Conservation (phyloP, 2,888 invertebrate species). For the Portevinia maculata region DNA sequence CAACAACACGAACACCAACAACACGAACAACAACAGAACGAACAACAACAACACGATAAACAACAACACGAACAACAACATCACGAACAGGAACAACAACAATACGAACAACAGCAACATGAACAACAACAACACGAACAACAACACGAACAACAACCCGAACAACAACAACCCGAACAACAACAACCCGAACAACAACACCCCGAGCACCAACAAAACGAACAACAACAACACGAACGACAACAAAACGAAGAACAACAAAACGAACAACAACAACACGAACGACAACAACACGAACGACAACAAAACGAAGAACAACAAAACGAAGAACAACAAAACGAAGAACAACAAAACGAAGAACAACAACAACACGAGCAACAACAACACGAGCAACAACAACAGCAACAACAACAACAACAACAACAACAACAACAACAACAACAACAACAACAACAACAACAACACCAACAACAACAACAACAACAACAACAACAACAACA, state of each 20-base stretch:
- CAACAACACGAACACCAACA: slow-evolving; percentile 15
- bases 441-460: too few species aligned
- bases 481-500: too few species aligned
- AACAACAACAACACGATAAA: slow-evolving; percentile 17
- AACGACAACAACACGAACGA: neutral
- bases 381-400: slow-evolving; percentile 52
- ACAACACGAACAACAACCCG: too few species aligned
- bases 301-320: neutral
- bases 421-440: slow-evolving; percentile 54
- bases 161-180: neutral
- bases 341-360: neutral
- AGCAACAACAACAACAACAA: neutral
- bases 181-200: neutral
- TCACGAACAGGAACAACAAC: slow-evolving; percentile 15
- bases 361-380: slow-evolving; percentile 72
- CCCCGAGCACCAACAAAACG: too few species aligned
- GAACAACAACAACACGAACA: slow-evolving; percentile 6
- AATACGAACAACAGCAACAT: slow-evolving; percentile 15
- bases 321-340: slow-evolving; percentile 51
- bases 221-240: neutral
- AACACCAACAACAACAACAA: too few species aligned
- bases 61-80: slow-evolving; percentile 17
- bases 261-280: neutral
- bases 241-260: neutral
- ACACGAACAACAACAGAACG: slow-evolving; percentile 10